Evolutionary conservation across 2,888 invertebrate species (phyloP), one percentile per base, ranked within the genome.

Genomic region (Ophraella communa): DNA sequence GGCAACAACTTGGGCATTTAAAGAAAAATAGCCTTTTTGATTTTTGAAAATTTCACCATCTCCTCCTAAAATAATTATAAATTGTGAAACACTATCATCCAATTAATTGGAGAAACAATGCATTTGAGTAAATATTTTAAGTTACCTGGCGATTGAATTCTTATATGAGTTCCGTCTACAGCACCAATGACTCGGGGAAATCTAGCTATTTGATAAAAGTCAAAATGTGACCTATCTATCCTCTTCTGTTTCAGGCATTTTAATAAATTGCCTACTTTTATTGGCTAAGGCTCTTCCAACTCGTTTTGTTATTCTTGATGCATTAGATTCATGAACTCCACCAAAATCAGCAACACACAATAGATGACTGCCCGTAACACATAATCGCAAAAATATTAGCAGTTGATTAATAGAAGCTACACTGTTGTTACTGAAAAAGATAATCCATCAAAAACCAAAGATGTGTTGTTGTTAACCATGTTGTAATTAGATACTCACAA

Each of bases 181-280:
- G 49, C 47, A 30, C 49, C 58, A 33, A 58, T 35, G 10, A 49
- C 58, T 4, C 49, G 33, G 14, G 49, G 58, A 58, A 58, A 58
- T 5, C 47, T 7, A 21, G 58, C 58, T 35, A 10, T 21, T 18
- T 49, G 20, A 21, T 49, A 58, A 47, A 58, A 58, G 3, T 30
- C 33, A 7, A 24, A 17, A 7, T 53, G 33, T 3, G 14, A 10
- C 10, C 33, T 2, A 17, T 14, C 3, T 8, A 27, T 53, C 23
- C 21, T 47, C 20, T 10, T 18, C n/a, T 8, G 49, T 21, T 30
- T 20, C 23, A 5, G 58, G 58, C 47, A 58, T 35, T 21, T 14
- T 24, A 49, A 58, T 35, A 30, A 35, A 49, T 2, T 3, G 3
- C 11, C 21, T n/a, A 47, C 21, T 21, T 2, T 33, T 11, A 1